A percentile compares a stretch with the other conserved stretches of the same genome.
Conservation (phyloP, 2,797 vertebrate species). For the Macropus fuliginosus region DNA sequence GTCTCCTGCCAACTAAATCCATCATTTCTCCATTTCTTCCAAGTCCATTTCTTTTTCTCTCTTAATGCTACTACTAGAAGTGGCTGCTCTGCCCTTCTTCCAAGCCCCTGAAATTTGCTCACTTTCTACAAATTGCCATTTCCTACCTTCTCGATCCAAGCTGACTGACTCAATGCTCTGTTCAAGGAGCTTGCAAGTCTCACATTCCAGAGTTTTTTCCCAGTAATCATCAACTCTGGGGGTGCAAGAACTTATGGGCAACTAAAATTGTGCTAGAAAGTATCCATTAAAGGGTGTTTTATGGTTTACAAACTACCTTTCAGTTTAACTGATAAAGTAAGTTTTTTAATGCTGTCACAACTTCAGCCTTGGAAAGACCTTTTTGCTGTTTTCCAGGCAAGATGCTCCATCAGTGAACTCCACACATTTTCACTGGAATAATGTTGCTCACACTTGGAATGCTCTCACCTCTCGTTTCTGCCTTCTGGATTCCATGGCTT, state of each 20-base stretch:
- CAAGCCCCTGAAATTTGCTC: neutral
- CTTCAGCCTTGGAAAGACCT: neutral
- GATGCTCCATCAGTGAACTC: neutral
- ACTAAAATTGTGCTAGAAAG: neutral
- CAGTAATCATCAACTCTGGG: neutral
- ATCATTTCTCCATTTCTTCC: neutral
- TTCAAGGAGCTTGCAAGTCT: neutral
- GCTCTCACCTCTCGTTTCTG: neutral
- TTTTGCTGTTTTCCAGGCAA: neutral
- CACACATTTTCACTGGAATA: neutral
- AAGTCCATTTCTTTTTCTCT: neutral
- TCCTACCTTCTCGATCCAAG: neutral
- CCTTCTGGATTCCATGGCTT: neutral
- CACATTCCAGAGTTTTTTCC: neutral
- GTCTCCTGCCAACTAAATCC: neutral
- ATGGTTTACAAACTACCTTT: neutral
- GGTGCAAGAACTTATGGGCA: neutral
- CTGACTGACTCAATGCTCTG: neutral
- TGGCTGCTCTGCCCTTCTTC: neutral
- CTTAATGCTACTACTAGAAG: neutral
- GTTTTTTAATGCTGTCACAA: neutral
- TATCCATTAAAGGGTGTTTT: neutral
- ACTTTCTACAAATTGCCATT: neutral
- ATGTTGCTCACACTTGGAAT: neutral
- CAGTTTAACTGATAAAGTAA: neutral